Evolutionary conservation across 2,888 invertebrate genomes (phyloP), one percentile per base, ranked within the genome.

Genomic region (Andricus quercusramuli): DNA sequence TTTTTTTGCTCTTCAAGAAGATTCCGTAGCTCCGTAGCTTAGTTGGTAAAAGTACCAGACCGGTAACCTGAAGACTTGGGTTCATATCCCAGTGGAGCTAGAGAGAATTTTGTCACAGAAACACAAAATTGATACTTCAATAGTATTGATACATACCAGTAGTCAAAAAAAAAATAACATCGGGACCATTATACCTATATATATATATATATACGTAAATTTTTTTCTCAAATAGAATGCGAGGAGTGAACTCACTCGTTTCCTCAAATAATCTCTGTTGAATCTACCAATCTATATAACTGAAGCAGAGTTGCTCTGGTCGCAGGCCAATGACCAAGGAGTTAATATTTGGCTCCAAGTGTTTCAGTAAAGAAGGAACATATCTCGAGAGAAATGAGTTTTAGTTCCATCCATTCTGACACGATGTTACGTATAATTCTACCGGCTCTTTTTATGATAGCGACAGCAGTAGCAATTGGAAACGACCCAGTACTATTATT

Each of bases 271-370:
- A 29, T 29, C 64, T 64, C 29, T 64, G 64, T 64, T 64, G 29
- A 29, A 64, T 64, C 6, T 64, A 64, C 64, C 17, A 64, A 29
- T 64, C 15, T 17, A 17, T 64, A 29, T 22, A 25, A 29, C 25
- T 29, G 17, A 64, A 81, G 80, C 77, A 56, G 64, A 70, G 47
- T 62, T 79, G 51, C 77, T 85, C 67, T 62, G 44, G 20, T 41
- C 25, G 22, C 64, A 70, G 81, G 80, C 80, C 84, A 84, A 79
- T 89, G 88, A 89, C 88, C 90, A 86, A 85, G 81, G 86, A 88
- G 85, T 88, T 85, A 88, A 89, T 89, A 88, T 86, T 85, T 82
- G 84, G 82, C 84, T 85, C 83, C 84, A 87, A 89, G 89, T 89
- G 86, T 84, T 86, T 84, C 84, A 81, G 86, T 83, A 86, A 84